Evolutionary conservation across 2,113 vertebrate species (phyloP), one percentile per base, ranked within the genome.

Genomic region (Sapajus apella): DNA sequence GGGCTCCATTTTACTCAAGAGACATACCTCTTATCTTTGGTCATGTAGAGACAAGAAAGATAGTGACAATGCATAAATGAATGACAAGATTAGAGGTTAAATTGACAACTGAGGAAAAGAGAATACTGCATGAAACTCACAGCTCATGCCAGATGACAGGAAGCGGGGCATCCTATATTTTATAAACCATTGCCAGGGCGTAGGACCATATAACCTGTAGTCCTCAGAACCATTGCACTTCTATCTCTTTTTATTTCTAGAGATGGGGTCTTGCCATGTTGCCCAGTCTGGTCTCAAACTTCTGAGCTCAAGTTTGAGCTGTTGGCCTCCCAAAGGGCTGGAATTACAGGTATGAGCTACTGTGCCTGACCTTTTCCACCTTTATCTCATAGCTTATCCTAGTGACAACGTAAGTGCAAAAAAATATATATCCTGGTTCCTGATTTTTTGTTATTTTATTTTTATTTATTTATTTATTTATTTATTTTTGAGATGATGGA

Each of bases 91-190:
- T 55, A 56, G 32, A 83, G 17, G 77, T 50, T 87, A 75, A 82
- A 94, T 82, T 91, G 25, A 91, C 50, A 88, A 66, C 40, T 61
- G 61, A 87, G 61, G n/a, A 81, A 94, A 94, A 87, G 32, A 37
- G 91, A 37, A 87, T 40, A 43, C 27, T 83, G 3, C 47, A 83
- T 50, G 83, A 91, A 68, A 82, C 35, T 76, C 77, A 83, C 16
- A 77, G 68, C 16, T 77, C 58, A 70, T 7, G 66, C 17, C 50
- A 37, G 18, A 56, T 80, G 56, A 32, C 50, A 61, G 27, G 18
- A 94, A 92, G n/a, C 94, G 35, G 58, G 45, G 8, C n/a, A 37
- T 50, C 40, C 47, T 40, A 35, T 6, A 52, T 45, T 68, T 91
- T 87, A 83, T 52, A 91, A 94, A 91, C 14, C 21, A 79, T 80